A percentile compares a stretch with the other conserved stretches of the same genome.
Conservation (phyloP, 2,113 vertebrate genomes). For the Murina feae region DNA sequence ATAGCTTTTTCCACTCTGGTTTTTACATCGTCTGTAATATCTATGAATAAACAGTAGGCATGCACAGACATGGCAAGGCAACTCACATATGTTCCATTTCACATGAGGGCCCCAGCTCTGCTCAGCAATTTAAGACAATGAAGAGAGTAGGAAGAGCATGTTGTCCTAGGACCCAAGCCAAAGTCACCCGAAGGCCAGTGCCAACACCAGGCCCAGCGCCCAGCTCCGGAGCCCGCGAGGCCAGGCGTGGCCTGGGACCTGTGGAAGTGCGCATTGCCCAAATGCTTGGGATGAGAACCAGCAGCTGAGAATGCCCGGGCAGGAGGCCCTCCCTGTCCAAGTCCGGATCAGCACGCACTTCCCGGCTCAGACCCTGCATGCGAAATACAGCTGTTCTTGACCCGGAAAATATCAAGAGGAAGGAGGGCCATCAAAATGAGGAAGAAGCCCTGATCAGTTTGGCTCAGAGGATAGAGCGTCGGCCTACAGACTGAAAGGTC, state of each 20-base stretch:
- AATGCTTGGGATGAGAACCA: background rate
- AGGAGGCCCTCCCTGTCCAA: background rate
- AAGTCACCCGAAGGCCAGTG: rapidly evolving
- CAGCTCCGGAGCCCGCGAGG: too few species aligned
- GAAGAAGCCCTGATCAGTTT: too few species aligned
- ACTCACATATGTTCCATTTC: background rate
- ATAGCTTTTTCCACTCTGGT: background rate
- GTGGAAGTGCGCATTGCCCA: background rate
- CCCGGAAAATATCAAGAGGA: background rate
- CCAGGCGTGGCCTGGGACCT: too few species aligned
- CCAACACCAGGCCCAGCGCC: background rate
- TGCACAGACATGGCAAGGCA: background rate
- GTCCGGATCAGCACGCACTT: background rate
- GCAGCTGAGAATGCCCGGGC: background rate
- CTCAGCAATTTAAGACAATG: background rate
- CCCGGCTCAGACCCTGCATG: background rate
- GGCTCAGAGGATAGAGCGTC: too few species aligned
- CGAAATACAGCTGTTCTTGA: background rate
- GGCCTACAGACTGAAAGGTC: too few species aligned
- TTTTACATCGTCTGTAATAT: too few species aligned
- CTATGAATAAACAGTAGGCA: background rate
- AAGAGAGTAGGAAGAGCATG: rapidly evolving
- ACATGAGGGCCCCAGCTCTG: background rate
- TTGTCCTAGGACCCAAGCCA: too few species aligned
- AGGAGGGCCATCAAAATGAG: background rate